Conservation (phyloP, 2,797 vertebrate genomes). For the Notolabrus celidotus region DNA sequence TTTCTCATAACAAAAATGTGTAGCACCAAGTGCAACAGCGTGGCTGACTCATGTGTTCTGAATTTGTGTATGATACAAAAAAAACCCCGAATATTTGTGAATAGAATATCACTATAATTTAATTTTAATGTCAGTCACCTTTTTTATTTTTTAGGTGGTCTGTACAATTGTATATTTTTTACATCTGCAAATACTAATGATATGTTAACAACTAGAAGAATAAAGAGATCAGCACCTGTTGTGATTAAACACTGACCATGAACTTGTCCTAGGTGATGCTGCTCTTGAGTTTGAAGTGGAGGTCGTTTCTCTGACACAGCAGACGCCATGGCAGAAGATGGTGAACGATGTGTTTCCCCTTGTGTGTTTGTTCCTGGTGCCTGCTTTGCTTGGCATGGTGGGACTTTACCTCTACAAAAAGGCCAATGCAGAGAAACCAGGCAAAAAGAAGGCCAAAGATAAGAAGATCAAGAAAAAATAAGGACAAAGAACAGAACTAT, state of each 20-base stretch:
- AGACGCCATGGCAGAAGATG: conserved; percentile 92
- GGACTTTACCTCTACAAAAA: conserved; percentile 95
- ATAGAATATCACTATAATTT: too few relatives aligned
- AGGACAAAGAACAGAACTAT: conserved; percentile 75
- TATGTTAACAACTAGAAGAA: neutral
- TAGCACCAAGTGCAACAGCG: too few relatives aligned
- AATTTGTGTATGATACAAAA: too few relatives aligned
- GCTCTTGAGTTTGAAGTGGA: conserved; percentile 94
- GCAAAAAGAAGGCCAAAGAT: conserved; percentile 96
- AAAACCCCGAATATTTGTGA: too few relatives aligned
- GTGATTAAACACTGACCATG: conserved; percentile 4
- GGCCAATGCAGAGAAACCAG: conserved; percentile 85
- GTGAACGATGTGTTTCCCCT: conserved; percentile 90
- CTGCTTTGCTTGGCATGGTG: conserved; percentile 91
- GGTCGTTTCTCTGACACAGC: conserved; percentile 88
- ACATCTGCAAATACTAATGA: too few relatives aligned
- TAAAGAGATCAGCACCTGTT: neutral
- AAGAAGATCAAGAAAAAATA: conserved; percentile 98
- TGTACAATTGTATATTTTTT: too few relatives aligned
- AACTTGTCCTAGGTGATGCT: conserved; percentile 85
- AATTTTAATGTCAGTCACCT: too few relatives aligned
- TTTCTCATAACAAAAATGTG: too few relatives aligned
- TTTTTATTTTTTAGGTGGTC: too few relatives aligned
- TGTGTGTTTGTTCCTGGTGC: conserved; percentile 91
- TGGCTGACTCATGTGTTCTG: too few relatives aligned